These are phyloP conservation scores for Platypus cylindrus DNA, from an alignment of 2,888 invertebrate genomes.

Conservation along the genomic window DNA sequence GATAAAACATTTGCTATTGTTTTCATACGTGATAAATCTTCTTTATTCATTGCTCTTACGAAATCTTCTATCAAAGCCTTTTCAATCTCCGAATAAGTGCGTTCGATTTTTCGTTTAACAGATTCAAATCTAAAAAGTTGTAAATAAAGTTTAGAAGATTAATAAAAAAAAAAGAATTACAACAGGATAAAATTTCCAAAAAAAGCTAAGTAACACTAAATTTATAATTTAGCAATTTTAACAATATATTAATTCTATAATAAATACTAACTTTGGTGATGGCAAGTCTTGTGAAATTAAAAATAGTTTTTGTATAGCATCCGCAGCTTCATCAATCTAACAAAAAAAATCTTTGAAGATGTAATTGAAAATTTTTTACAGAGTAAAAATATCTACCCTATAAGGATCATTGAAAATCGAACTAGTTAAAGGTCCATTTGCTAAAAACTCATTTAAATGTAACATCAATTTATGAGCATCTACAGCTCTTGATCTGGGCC, in stretches of 20 bases:
- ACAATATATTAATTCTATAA: too few relatives aligned
- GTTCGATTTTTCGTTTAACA: constrained; percentile 72
- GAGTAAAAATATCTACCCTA: constrained; percentile 31
- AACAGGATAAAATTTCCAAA: background rate
- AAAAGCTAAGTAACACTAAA: too few relatives aligned
- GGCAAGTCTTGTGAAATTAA: constrained; percentile 93
- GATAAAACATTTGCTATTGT: constrained; percentile 83
- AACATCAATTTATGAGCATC: constrained; percentile 90
- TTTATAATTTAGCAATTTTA: too few relatives aligned
- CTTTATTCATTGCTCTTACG: constrained; percentile 73
- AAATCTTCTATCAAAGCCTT: constrained; percentile 88
- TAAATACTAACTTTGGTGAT: constrained; percentile 51
- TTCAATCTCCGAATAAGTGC: constrained; percentile 85
- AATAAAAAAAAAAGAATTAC: background rate
- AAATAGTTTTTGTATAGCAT: constrained; percentile 92
- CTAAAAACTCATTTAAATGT: constrained; percentile 84
- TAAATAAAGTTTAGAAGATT: background rate
- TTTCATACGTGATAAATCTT: constrained; percentile 81
- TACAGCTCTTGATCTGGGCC: constrained; percentile 84
- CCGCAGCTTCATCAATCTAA: constrained; percentile 86
- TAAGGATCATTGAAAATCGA: constrained; percentile 77
- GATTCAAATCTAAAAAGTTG: constrained; percentile 50
- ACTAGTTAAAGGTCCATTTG: constrained; percentile 71
- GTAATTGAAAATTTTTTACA: background rate
- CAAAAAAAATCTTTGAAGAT: constrained; percentile 5